These are phyloP conservation scores for Stegana nigrithorax DNA, from an alignment of 2,888 invertebrate genomes.

Conservation along the genomic window DNA sequence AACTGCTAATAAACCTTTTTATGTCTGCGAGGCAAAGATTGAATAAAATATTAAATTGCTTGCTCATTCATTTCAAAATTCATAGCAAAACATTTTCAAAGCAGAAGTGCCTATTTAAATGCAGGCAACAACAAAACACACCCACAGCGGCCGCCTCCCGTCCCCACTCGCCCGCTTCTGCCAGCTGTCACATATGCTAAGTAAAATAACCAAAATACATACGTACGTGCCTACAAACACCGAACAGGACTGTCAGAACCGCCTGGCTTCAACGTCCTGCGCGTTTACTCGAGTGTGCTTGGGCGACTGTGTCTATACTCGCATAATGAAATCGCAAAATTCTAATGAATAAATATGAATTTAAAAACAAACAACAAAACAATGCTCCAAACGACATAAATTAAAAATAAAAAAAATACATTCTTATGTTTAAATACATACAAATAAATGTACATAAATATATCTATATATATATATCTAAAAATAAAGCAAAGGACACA, in stretches of 20 bases:
- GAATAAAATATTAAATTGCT: conserved; percentile 30
- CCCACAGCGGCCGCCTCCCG: too few relatives aligned
- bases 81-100: conserved; percentile 4
- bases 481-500: too few relatives aligned
- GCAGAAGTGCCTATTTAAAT: neutral
- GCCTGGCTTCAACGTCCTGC: too few relatives aligned
- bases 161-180: too few relatives aligned
- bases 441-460: too few relatives aligned
- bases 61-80: too few relatives aligned
- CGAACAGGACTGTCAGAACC: neutral
- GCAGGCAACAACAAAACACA: neutral
- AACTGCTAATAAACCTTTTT: conserved; percentile 31
- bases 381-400: neutral
- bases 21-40: conserved; percentile 23
- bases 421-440: too few relatives aligned
- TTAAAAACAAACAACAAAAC: conserved; percentile 36
- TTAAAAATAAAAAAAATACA: neutral
- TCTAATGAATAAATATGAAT: conserved; percentile 57
- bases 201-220: conserved; percentile 33
- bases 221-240: conserved; percentile 37
- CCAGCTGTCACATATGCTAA: conserved; percentile 31
- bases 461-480: too few relatives aligned
- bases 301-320: neutral
- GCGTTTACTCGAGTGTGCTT: too few relatives aligned
- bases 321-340: conserved; percentile 31